Evolutionary conservation across 2,797 vertebrate species (phyloP), one percentile per base, ranked within the genome.

Genomic region (Typhlichthys eigenmanni): DNA sequence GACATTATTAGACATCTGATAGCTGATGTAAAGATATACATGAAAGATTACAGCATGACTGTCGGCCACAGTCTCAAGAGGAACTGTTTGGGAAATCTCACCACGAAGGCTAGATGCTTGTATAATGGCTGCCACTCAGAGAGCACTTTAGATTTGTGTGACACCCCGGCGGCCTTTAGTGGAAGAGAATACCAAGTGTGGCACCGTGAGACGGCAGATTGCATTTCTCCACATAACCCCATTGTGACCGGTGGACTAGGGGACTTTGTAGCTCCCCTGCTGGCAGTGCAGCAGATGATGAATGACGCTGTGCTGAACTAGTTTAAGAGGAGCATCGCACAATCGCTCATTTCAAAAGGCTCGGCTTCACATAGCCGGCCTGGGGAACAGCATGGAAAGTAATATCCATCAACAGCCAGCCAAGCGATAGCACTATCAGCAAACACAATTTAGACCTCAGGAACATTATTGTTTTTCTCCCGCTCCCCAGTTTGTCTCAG

Each of bases 321-420:
- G 84, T 91, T 91, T 89, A 90, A 91, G 83, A 82, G 62, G 72
- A 90, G 79, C 79, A 78, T 89, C 84, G 74, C 78, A 80, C 85
- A 64, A 90, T 88, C 68, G 79, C 85, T 92, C 85, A 87, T 87
- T 87, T 87, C 79, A 83, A 88, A 87, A 85, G 78, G 83, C 75
- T 63, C 64, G 67, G 82, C 80, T 85, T 81, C 81, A 80, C 80
- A 78, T 66, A 24, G 70, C 55, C 63, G 79, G 87, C 84, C 89
- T 65, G 74, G 86, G 85, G 84, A 90, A 77, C 51, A 53, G 77
- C 83, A 79, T 60, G 83, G 85, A 86, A 83, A 87, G 82, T 81
- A 88, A 90, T 89, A 90, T 91, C 87, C 86, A 91, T 92, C 89
- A 91, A 87, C 89, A 89, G 85, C 82, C 82, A 87, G 83, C 84